Evolutionary conservation across 2,888 invertebrate genomes (phyloP).

Genomic region (Meteorus colon): DNA sequence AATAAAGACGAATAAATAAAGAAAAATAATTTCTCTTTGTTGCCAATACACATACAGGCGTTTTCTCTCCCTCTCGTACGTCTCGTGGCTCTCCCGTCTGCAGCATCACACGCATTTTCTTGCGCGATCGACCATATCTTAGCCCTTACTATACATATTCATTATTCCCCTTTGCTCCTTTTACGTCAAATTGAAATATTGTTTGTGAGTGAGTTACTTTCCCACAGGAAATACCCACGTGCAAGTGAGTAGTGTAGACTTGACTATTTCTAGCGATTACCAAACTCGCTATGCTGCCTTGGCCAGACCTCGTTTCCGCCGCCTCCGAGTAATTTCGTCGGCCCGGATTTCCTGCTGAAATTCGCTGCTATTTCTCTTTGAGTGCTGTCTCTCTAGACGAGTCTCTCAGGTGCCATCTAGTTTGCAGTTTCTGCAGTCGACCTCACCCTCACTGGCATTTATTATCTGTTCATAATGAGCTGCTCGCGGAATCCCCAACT

Average conservation of each 20-base stretch:
- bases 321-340: slow-evolving; percentile 38
- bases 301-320: slow-evolving; percentile 39
- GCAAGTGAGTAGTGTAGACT: slow-evolving; percentile 35
- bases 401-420: slow-evolving; percentile 23
- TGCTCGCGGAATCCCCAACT: not conserved
- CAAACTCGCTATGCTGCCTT: slow-evolving; percentile 37
- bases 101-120: not conserved
- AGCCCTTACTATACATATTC: not conserved
- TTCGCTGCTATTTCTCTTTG: slow-evolving; percentile 38
- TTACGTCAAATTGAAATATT: slow-evolving; percentile 37
- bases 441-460: slow-evolving; percentile 10
- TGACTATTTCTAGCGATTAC: slow-evolving; percentile 55
- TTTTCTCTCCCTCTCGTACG: not conserved
- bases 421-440: slow-evolving; percentile 19
- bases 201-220: slow-evolving; percentile 18
- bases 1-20: not conserved
- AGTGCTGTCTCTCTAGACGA: not conserved
- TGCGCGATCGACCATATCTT: not conserved
- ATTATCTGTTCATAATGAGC: slow-evolving; percentile 29
- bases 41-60: not conserved
- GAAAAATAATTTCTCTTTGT: not conserved
- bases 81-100: not conserved
- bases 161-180: slow-evolving; percentile 21
- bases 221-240: slow-evolving; percentile 34
- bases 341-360: slow-evolving; percentile 31